Evolutionary conservation across 2,888 invertebrate species (phyloP).

Genomic region (Thera obeliscata): DNA sequence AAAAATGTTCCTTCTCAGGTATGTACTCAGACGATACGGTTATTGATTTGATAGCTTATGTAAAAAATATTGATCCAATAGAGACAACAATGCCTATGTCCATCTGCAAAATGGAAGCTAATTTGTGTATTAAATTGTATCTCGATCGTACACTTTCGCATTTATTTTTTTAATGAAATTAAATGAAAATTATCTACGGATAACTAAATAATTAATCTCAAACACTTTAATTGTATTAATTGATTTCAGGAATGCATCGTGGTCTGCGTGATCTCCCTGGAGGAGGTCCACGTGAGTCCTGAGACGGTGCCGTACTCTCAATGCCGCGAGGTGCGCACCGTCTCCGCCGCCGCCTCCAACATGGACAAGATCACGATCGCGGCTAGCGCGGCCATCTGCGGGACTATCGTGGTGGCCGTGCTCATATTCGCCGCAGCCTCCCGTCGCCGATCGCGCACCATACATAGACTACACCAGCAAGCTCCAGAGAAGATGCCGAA

Average conservation of each 20-base stretch:
- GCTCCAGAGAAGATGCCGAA: constrained; percentile 89
- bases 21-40: constrained; percentile 16
- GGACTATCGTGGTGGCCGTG: constrained; percentile 95
- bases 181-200: too few species aligned
- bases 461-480: constrained; percentile 89
- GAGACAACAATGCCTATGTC: too few species aligned
- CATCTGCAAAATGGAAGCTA: too few species aligned
- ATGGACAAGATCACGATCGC: constrained; percentile 98
- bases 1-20: constrained; percentile 96
- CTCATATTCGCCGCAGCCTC: constrained; percentile 95
- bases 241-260: constrained; percentile 92
- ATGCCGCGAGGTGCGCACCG: constrained; percentile 95
- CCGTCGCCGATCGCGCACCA: constrained; percentile 89
- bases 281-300: constrained; percentile 94
- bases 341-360: constrained; percentile 92
- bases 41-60: too few species aligned
- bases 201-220: too few species aligned
- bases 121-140: too few species aligned
- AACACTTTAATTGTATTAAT: not conserved
- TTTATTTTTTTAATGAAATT: too few species aligned
- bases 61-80: too few species aligned
- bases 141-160: too few species aligned
- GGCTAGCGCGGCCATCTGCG: constrained; percentile 96
- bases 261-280: constrained; percentile 95
- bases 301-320: constrained; percentile 93